Base-by-base conservation (phyloP, 2,888 invertebrate species). In the Plagiodera versicolora region DNA sequence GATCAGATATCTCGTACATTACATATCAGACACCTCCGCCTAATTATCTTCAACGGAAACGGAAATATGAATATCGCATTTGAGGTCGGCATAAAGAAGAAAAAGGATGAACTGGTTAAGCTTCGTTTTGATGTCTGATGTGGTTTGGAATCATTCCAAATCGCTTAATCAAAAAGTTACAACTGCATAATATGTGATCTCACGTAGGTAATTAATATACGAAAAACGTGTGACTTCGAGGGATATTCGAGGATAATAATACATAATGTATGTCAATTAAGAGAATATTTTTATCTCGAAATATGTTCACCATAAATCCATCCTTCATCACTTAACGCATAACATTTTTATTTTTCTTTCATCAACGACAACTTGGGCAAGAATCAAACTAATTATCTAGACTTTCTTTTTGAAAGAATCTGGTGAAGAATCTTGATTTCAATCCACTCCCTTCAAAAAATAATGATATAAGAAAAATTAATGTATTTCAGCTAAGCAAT, bases 61-160 rank as follows among this genome's bases (percentile, higher is more conserved):
- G 30, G 39, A 20, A 51, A 51, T 30, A 51, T 51, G 39, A 51
- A 51, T 51, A 35, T 51, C 1, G 19, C 35, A 51, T 51, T 35
- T 20, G 11, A n/a, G 4, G 20, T 32, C 11, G 16, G 35, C 17
- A 35, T 35, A n/a, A 35, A 51, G 18, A 51, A 51, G 9, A 2
- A 16, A 39, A 20, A 51, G 6, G 17, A 35, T 3, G 11, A 10
- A 1, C 28, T 14, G 28, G 11, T 18, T 11, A 9, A 50, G 20
- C 19, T 32, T 14, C 16, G n/a, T 8, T 32, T 35, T 35, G 6
- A 11, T 3, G 19, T 9, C 20, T 6, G 14, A 17, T 28, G 28
- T 14, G 6, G 18, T 51, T 51, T 51, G 51, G 51, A 39, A 19
- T 51, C 19, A 20, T n/a, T 51, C 18, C 19, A 51, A 18, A 35